Evolutionary conservation across 2,888 invertebrate species (phyloP).

Genomic region (Oxyteleia sp.): DNA sequence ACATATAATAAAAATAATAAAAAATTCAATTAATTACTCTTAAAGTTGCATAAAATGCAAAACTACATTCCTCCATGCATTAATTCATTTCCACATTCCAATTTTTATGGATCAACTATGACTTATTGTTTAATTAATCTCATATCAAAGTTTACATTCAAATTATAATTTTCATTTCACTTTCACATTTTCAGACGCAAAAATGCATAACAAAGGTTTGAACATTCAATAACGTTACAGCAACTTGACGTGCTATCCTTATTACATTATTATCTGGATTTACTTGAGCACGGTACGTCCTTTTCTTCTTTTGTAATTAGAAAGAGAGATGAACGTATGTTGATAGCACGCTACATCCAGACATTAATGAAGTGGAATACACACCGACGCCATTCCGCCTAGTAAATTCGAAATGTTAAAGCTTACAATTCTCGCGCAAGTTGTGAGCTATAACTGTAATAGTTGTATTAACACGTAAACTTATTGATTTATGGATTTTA

Average conservation of each 20-base stretch:
- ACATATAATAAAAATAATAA: too few relatives aligned
- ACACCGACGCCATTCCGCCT: slow-evolving; percentile 48
- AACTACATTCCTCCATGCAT: too few relatives aligned
- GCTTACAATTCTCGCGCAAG: slow-evolving; percentile 21
- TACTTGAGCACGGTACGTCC: slow-evolving; percentile 26
- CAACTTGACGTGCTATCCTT: not conserved
- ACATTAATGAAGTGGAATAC: slow-evolving; percentile 64
- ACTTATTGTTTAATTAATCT: too few relatives aligned
- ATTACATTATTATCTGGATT: slow-evolving; percentile 42
- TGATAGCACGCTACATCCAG: slow-evolving; percentile 54
- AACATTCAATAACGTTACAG: not conserved
- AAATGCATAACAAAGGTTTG: too few relatives aligned
- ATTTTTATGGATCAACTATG: too few relatives aligned
- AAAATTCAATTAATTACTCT: too few relatives aligned
- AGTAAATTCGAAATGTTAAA: slow-evolving; percentile 60
- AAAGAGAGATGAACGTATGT: slow-evolving; percentile 63
- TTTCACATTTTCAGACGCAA: too few relatives aligned
- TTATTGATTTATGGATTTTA: slow-evolving; percentile 54
- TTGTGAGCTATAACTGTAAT: slow-evolving; percentile 39
- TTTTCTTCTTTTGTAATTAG: slow-evolving; percentile 59
- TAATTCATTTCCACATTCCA: too few relatives aligned
- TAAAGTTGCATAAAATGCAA: too few relatives aligned
- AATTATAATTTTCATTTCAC: too few relatives aligned
- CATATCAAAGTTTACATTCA: too few relatives aligned
- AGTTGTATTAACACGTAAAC: slow-evolving; percentile 50